A percentile compares a stretch with the other conserved stretches of the same genome.
Conservation (phyloP, 2,113 vertebrate genomes). For the Pseudorhombus dupliciocellatus region DNA sequence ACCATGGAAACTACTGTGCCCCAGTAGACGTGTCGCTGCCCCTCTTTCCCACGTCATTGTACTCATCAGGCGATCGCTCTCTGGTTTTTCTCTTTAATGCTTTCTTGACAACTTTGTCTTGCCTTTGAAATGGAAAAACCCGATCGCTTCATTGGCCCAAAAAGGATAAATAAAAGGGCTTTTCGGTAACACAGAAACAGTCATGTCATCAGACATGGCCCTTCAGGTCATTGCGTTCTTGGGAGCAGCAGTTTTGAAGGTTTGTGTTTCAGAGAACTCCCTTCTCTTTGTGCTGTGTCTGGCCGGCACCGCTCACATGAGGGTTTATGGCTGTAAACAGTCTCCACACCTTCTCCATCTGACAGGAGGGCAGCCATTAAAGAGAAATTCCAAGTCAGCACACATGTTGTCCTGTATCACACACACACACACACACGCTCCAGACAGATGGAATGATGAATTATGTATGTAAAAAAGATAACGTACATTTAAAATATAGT, state of each 20-base stretch:
- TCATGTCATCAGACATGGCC: conserved; percentile 11
- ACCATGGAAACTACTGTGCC: conserved; percentile 80
- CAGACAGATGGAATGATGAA: neutral
- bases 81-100: conserved; percentile 7
- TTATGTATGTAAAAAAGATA: neutral
- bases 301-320: conserved; percentile 17
- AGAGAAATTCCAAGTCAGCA: conserved; percentile 7
- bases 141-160: neutral
- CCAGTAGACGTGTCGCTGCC: conserved; percentile 53
- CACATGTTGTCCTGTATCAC: conserved; percentile 19
- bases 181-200: neutral
- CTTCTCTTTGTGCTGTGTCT: conserved; percentile 17
- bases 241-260: conserved; percentile 3
- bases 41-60: conserved; percentile 12
- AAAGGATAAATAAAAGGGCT: neutral
- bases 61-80: conserved; percentile 19
- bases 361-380: conserved; percentile 38
- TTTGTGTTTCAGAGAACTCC: conserved; percentile 28
- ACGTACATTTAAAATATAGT: neutral
- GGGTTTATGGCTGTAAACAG: conserved; percentile 35
- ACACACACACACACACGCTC: neutral
- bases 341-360: conserved; percentile 27
- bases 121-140: neutral
- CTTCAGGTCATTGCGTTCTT: neutral
- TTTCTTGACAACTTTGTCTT: neutral